Evolutionary conservation across 2,888 invertebrate genomes (phyloP), one percentile per base, ranked within the genome.

Genomic region (Morinoia aosen): DNA sequence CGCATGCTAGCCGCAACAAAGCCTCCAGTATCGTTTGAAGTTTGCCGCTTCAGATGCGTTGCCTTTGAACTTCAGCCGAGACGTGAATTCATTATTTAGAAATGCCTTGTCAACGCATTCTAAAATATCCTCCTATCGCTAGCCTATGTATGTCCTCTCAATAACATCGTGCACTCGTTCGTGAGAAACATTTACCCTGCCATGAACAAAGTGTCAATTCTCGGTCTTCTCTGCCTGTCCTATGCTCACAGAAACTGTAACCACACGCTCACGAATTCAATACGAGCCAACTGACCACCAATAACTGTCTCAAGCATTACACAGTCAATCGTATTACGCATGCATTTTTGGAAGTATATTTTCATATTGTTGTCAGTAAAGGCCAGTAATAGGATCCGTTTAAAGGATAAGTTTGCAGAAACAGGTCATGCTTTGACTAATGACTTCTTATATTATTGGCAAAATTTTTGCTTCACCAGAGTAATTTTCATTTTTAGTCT

Each of bases 1-100:
- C 48, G 93, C 33, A 48, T 56, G 57, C 57, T 48, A 12, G 56
- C 48, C 57, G 10, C 33, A n/a, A 93, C 93, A 93, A 93, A 93
- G 93, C 93, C 57, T 57, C 57, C 33, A 57, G 56, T 19, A 57
- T 93, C 93, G 57, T 93, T 93, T 93, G 93, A 93, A 93, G 93
- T 93, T 93, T 56, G 57, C 57, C 14, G 93, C 58, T 93, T 93
- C 57, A 93, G 93, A 48, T 48, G 33, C 90, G 48, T 40, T 90
- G 48, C 90, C 33, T 39, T 39, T 48, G 90, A 90, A 48, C 76
- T 76, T 76, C 76, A 33, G 25, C 25, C 33, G 76, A 76, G 76
- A 76, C 76, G 76, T 76, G 33, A 76, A 76, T 76, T 76, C 76
- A 76, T 76, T 76, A 33, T 76, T 76, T 76, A 33, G 25, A 76